phyloP scores from a whole-genome alignment of 2,797 vertebrate species.

The Sebastes nivosus region DNA sequence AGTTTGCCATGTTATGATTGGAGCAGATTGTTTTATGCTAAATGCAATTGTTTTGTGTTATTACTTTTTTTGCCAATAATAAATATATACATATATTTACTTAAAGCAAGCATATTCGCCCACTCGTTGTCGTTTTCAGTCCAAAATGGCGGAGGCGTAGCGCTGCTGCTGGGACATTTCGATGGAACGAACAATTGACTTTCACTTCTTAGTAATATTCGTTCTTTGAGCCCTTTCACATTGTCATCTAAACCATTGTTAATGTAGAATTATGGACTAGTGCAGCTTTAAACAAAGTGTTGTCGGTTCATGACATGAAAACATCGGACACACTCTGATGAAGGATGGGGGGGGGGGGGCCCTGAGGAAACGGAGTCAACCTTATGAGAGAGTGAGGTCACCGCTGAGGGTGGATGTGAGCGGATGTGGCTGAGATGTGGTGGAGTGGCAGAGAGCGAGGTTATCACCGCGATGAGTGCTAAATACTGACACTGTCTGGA shows the following conservation, averaged over 20 bases:
- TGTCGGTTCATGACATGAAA: background rate
- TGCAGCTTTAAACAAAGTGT: background rate
- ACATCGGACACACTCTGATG: background rate
- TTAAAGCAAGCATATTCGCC: too few species aligned
- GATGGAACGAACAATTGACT: too few species aligned
- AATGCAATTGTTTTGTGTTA: too few species aligned
- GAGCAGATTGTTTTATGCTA: too few species aligned
- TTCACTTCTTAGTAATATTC: too few species aligned
- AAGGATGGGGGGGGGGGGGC: background rate
- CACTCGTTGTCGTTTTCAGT: too few species aligned
- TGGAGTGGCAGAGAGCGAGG: conserved; percentile 65
- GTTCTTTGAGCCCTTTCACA: background rate
- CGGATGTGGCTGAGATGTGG: conserved; percentile 57
- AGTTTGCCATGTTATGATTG: too few species aligned
- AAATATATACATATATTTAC: too few species aligned
- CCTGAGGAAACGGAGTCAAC: background rate
- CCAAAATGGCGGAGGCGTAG: too few species aligned
- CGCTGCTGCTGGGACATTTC: too few species aligned
- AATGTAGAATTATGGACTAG: background rate
- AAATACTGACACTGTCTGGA: conserved; percentile 66
- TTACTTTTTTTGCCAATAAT: too few species aligned
- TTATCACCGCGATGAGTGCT: conserved; percentile 80
- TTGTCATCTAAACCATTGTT: too few species aligned
- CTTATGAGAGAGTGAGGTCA: conserved; percentile 50
- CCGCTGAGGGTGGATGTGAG: conserved; percentile 43